phyloP scores from a whole-genome alignment of 2,113 vertebrate species.

The Eretmodus cyanostictus region DNA sequence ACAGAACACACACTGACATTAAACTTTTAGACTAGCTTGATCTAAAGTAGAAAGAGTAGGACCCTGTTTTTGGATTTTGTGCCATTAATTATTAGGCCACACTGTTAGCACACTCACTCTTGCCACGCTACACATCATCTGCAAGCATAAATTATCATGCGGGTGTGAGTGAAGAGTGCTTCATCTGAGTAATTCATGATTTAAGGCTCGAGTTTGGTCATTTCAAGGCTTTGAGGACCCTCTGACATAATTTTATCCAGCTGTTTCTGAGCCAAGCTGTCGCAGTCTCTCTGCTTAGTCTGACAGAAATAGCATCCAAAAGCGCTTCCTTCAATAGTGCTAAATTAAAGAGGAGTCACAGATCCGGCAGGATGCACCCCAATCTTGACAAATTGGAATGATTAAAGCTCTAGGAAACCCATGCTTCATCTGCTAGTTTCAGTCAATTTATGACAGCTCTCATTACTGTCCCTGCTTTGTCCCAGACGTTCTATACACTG shows the following conservation, averaged over 20 bases:
- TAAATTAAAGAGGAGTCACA: slow-evolving; percentile 20
- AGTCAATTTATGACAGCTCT: background rate
- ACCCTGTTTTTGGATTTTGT: background rate
- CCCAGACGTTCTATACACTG: background rate
- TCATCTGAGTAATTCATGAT: background rate
- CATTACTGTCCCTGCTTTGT: slow-evolving; percentile 11
- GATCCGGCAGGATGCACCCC: slow-evolving; percentile 5
- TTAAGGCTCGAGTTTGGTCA: slow-evolving; percentile 15
- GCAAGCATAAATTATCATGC: background rate
- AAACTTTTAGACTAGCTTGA: background rate
- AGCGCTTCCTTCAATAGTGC: background rate
- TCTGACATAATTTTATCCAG: slow-evolving; percentile 23
- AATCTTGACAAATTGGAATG: slow-evolving; percentile 34
- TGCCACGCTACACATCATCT: background rate
- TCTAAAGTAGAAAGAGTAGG: background rate
- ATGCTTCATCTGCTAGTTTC: background rate
- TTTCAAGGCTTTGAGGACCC: background rate
- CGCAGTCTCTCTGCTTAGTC: background rate
- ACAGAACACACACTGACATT: background rate
- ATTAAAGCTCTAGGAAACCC: slow-evolving; percentile 38
- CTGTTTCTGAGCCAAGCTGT: slow-evolving; percentile 6
- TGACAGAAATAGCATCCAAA: slow-evolving; percentile 3
- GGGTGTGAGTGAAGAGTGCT: background rate
- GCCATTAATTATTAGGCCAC: background rate
- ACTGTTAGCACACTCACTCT: background rate